Evolutionary conservation across 1,140 invertebrate genomes (phyloP).

Genomic region (Bombus sibiricus): DNA sequence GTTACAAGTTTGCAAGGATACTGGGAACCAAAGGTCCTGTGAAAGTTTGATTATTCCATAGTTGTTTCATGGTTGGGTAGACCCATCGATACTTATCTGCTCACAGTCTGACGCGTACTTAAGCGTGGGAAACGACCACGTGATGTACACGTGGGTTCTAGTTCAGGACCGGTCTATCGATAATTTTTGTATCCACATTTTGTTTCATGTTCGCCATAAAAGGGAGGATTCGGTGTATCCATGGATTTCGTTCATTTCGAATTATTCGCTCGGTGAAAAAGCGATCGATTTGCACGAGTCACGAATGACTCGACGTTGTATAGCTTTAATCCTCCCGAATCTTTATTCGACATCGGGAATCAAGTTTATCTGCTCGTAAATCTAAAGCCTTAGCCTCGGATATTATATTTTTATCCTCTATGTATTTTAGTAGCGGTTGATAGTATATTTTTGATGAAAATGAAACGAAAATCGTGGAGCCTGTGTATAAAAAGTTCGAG

Average conservation of each 20-base stretch:
- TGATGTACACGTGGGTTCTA: conserved; percentile 29
- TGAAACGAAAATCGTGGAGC: too few relatives aligned
- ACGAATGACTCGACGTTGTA: neutral
- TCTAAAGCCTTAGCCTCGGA: neutral
- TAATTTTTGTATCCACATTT: conserved; percentile 47
- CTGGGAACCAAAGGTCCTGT: neutral
- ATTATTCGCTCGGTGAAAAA: neutral
- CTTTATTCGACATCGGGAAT: neutral
- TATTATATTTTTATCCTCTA: neutral
- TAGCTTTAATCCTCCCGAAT: neutral
- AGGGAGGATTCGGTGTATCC: neutral
- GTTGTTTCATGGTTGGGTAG: neutral
- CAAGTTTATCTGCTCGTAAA: neutral
- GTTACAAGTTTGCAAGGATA: neutral
- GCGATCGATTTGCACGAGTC: conserved; percentile 8
- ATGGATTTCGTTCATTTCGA: conserved; percentile 4
- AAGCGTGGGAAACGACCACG: conserved; percentile 40
- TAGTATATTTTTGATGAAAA: too few relatives aligned
- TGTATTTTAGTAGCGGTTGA: neutral
- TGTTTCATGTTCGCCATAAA: neutral
- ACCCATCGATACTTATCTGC: conserved; percentile 54
- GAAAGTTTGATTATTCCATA: neutral
- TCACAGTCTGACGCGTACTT: conserved; percentile 6
- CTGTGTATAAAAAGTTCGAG: too few relatives aligned
- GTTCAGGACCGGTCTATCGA: conserved; percentile 31